Evolutionary conservation across 2,113 vertebrate genomes (phyloP).

Genomic region (Panurus biarmicus): DNA sequence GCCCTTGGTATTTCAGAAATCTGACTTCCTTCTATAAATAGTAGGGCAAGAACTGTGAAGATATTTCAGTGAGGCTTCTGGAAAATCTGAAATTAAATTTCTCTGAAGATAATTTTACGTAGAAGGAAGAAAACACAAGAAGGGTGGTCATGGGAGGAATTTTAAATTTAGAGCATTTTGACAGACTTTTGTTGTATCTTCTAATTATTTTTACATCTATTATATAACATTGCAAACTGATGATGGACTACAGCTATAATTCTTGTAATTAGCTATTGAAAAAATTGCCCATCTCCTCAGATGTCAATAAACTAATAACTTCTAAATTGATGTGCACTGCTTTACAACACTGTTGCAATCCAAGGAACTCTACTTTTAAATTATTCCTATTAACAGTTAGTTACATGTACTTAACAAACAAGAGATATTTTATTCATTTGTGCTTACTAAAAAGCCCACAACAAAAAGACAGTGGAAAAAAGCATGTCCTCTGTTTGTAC

Average conservation of each 20-base stretch:
- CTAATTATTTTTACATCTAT: neutral
- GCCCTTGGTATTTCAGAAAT: neutral
- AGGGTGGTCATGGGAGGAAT: neutral
- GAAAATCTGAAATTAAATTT: neutral
- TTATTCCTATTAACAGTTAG: neutral
- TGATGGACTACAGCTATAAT: neutral
- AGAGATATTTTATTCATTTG: neutral
- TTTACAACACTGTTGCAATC: neutral
- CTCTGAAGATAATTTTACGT: neutral
- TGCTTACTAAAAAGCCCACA: neutral
- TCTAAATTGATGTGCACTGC: neutral
- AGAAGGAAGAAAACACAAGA: neutral
- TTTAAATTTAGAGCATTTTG: neutral
- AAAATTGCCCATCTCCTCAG: neutral
- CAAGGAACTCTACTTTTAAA: neutral
- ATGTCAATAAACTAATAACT: neutral
- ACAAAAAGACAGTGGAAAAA: neutral
- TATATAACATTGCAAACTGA: neutral
- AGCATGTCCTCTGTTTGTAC: neutral
- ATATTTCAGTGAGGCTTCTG: neutral
- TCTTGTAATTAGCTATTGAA: neutral
- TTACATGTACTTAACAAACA: neutral
- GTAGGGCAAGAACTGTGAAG: neutral
- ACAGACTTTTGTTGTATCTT: neutral
- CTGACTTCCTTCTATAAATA: neutral